Percentiles rank a stretch among this genome's conserved stretches.
phyloP scores from a whole-genome alignment of 2,888 invertebrate genomes.

The Epicampocera succincta region DNA sequence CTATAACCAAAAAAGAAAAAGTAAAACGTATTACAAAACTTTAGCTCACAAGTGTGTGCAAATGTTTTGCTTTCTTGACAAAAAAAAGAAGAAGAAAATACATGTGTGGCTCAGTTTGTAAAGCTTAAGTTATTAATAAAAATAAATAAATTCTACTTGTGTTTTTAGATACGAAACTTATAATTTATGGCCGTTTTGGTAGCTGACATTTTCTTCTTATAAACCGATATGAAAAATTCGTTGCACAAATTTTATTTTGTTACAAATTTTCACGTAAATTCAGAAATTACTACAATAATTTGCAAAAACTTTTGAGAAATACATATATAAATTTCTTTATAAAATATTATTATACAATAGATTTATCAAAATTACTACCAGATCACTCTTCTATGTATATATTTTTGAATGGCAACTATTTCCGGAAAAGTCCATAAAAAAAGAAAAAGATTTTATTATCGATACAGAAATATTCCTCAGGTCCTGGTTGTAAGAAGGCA shows the following conservation, averaged over 20 bases:
- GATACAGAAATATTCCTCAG: no score
- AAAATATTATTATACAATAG: no score
- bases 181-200: slow-evolving; percentile 19
- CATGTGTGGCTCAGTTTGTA: slow-evolving; percentile 40
- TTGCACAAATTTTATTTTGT: background rate
- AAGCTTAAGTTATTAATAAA: slow-evolving; percentile 34
- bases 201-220: slow-evolving; percentile 1
- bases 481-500: no score
- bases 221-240: background rate
- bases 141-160: slow-evolving; percentile 18
- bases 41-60: slow-evolving; percentile 13
- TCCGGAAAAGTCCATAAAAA: no score
- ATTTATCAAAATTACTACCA: no score
- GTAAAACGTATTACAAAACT: slow-evolving; percentile 44
- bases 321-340: no score
- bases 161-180: slow-evolving; percentile 38
- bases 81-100: slow-evolving; percentile 1
- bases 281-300: no score
- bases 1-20: slow-evolving; percentile 51
- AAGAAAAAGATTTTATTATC: no score
- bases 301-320: no score
- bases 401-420: no score
- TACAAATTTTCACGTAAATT: no score
- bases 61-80: slow-evolving; percentile 28
- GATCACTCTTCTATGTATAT: no score